These are phyloP conservation scores for Pseudotriccus pelzelni DNA, from an alignment of 2,797 vertebrate species.

Conservation along the genomic window DNA sequence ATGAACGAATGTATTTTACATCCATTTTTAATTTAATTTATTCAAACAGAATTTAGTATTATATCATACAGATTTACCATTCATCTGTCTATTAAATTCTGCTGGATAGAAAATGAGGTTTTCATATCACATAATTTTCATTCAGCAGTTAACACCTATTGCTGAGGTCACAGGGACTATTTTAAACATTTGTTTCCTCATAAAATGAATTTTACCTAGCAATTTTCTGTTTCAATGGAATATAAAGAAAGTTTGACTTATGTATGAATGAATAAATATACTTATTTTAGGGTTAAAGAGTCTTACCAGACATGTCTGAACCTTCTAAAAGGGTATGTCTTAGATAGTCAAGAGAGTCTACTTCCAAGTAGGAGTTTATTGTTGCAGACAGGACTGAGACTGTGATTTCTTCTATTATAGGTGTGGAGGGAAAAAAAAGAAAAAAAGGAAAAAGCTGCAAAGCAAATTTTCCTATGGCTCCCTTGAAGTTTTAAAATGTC, in stretches of 20 bases:
- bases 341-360: not conserved
- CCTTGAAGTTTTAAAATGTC: not conserved
- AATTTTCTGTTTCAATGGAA: not conserved
- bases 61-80: not conserved
- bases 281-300: not conserved
- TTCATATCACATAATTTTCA: not conserved
- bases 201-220: not conserved
- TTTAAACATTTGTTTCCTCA: not conserved
- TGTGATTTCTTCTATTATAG: not conserved
- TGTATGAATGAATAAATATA: not conserved
- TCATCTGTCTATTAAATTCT: not conserved
- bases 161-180: not conserved
- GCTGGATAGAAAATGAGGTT: not conserved
- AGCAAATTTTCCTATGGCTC: not conserved
- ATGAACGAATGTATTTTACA: not conserved
- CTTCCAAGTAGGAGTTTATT: not conserved
- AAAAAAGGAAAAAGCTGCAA: fast-evolving
- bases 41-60: not conserved
- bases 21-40: not conserved
- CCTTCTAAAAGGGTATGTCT: not conserved
- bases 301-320: not conserved
- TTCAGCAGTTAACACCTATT: not conserved
- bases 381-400: not conserved
- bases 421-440: not conserved
- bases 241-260: not conserved